These are phyloP conservation scores for Malurus alboscapulatus DNA, from an alignment of 2,113 vertebrate species.

Conservation along the genomic window DNA sequence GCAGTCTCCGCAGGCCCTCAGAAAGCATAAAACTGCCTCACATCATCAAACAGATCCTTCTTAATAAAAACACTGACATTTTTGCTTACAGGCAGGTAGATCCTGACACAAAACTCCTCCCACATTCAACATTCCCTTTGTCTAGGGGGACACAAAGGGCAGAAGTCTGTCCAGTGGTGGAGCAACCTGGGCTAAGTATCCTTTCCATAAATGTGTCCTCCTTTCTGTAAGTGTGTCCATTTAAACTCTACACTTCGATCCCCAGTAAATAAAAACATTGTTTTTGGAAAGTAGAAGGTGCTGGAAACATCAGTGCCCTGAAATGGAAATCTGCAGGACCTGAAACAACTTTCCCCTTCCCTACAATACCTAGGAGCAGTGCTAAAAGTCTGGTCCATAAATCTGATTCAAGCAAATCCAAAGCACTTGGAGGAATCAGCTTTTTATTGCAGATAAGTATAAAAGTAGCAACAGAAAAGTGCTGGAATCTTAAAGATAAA, in stretches of 20 bases:
- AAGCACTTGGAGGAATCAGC: constrained; percentile 38
- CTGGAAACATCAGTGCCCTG: neutral
- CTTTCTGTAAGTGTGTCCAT: neutral
- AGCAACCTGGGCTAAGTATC: neutral
- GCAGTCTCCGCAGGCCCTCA: neutral
- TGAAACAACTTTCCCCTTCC: constrained; percentile 8
- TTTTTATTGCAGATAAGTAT: constrained; percentile 60
- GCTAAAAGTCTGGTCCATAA: constrained; percentile 41
- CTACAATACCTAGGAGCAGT: constrained; percentile 12
- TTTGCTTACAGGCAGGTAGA: neutral
- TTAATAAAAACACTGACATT: neutral
- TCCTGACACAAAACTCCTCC: neutral
- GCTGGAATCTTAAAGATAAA: constrained; percentile 55
- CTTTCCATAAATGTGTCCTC: neutral
- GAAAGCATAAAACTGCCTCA: rapidly evolving
- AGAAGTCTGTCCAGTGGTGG: neutral
- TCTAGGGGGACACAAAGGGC: neutral
- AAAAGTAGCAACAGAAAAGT: constrained; percentile 54
- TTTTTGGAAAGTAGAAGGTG: constrained; percentile 42
- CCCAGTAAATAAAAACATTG: neutral
- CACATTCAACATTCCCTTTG: neutral
- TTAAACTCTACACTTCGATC: neutral
- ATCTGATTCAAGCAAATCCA: constrained; percentile 59
- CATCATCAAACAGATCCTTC: neutral
- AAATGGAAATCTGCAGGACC: neutral